Evolutionary conservation across 2,888 invertebrate genomes (phyloP).

Genomic region (Carterocephalus palaemon): DNA sequence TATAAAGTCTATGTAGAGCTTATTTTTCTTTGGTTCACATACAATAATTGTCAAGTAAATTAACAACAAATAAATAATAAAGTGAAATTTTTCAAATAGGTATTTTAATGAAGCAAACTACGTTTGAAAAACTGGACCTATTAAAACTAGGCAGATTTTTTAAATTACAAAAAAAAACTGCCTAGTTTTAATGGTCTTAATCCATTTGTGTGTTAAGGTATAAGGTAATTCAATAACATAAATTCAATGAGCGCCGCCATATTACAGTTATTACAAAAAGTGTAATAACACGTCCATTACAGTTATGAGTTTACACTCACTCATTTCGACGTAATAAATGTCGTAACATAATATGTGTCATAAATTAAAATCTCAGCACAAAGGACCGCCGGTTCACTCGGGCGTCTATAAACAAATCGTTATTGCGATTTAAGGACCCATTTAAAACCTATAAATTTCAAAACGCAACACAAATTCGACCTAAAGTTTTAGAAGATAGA

Average conservation of each 20-base stretch:
- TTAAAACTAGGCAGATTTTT: too few relatives aligned
- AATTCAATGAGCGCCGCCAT: slow-evolving; percentile 5
- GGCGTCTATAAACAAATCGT: slow-evolving; percentile 74
- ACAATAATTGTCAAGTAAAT: too few relatives aligned
- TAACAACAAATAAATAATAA: too few relatives aligned
- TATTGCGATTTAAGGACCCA: slow-evolving; percentile 78
- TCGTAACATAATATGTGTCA: slow-evolving; percentile 35
- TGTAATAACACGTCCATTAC: slow-evolving; percentile 22
- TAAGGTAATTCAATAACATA: slow-evolving; percentile 3
- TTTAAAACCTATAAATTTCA: slow-evolving; percentile 74
- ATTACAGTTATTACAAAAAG: slow-evolving; percentile 18
- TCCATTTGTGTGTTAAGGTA: too few relatives aligned
- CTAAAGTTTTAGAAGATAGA: slow-evolving; percentile 16
- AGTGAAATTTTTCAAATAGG: too few relatives aligned
- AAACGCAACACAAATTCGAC: slow-evolving; percentile 36
- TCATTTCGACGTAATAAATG: slow-evolving; percentile 26
- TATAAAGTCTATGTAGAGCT: too few relatives aligned
- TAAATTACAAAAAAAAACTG: too few relatives aligned
- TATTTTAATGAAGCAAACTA: too few relatives aligned
- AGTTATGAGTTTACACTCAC: slow-evolving; percentile 22
- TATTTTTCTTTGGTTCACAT: too few relatives aligned
- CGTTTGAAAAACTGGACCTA: too few relatives aligned
- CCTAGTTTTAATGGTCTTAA: too few relatives aligned
- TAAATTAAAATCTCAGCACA: slow-evolving; percentile 57
- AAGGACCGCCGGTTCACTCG: slow-evolving; percentile 52